These are phyloP conservation scores for Phycodurus eques DNA, from an alignment of 2,113 vertebrate genomes.

Conservation along the genomic window DNA sequence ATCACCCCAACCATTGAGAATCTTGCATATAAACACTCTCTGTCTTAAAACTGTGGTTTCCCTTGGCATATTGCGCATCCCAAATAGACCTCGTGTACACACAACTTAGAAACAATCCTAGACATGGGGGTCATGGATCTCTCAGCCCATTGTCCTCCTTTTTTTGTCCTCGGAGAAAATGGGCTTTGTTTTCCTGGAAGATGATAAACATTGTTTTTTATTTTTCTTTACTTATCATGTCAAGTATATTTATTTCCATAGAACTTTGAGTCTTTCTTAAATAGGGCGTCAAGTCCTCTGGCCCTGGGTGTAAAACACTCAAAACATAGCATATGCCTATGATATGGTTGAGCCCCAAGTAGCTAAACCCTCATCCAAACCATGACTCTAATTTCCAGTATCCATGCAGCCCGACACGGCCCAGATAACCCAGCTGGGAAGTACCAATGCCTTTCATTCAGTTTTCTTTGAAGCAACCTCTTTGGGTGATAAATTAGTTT, in stretches of 20 bases:
- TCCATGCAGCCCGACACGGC: constrained; percentile 45
- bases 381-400: constrained; percentile 52
- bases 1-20: constrained; percentile 30
- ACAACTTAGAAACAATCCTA: constrained; percentile 45
- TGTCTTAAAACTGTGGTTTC: constrained; percentile 52
- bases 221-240: background rate
- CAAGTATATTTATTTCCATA: constrained; percentile 32
- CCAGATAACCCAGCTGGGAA: constrained; percentile 54
- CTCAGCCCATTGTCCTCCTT: constrained; percentile 25
- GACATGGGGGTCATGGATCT: constrained; percentile 38
- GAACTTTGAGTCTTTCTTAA: constrained; percentile 22
- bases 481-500: constrained; percentile 69
- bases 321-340: constrained; percentile 20
- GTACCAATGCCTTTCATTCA: constrained; percentile 56
- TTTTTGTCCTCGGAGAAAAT: constrained; percentile 25
- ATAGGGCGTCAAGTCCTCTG: constrained; percentile 36
- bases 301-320: constrained; percentile 39
- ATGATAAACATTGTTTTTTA: background rate
- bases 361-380: constrained; percentile 34
- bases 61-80: constrained; percentile 39
- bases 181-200: constrained; percentile 7
- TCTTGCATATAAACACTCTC: constrained; percentile 46
- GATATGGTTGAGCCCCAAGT: constrained; percentile 28
- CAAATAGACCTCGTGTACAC: constrained; percentile 53
- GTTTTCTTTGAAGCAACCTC: constrained; percentile 61